Base-by-base conservation (phyloP, 1,140 invertebrate genomes). In the Gonioctena quinquepunctata region DNA sequence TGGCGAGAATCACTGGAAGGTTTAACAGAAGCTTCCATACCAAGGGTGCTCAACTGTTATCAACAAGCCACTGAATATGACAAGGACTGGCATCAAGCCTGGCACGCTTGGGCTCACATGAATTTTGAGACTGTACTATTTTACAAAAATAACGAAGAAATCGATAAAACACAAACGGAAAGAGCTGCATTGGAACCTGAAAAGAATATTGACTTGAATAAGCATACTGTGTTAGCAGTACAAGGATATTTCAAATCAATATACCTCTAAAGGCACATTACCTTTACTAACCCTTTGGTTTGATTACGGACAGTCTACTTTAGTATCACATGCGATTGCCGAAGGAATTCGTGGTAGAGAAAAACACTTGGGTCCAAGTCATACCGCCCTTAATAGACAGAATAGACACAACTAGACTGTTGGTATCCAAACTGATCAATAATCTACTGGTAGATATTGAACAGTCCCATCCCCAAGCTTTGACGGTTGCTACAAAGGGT, bases 311-410 rank as follows among this genome's bases (percentile, higher is more conserved):
- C 94, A 99, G 70, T 91, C 93, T 85, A 88, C 92, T 0, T 94
- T 97, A 80, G 96, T 99, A 0, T 94, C 97, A 79, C 94, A 98
- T 66, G 95, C 96, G 0, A 89, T 99, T 16, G 88, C 92, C 0
- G 96, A 98, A 73, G 96, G 96, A 0, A 93, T 99, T 50, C 90
- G 94, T 72, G 90, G 92, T 0, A 26, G 95, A 98, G 77, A 96
- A 99, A 66, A 97, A 99, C 77, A 99, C 96, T 8, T 99, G 98
- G 98, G 86, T 99, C 1, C 97, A 99, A 88, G 97, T 99, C 0
- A 99, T 99, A 75, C 98, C 98, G 0, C 98, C 99, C 83, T 84
- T 99, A 1, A 99, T 99, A 73, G 97, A 98, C 1, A 88, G 98
- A 57, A 98, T 99, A 70, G 98, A 99, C 80, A 97, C 96, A 0